These are phyloP conservation scores for Smutsia temminckii DNA, from an alignment of 2,797 vertebrate species.

Conservation along the genomic window DNA sequence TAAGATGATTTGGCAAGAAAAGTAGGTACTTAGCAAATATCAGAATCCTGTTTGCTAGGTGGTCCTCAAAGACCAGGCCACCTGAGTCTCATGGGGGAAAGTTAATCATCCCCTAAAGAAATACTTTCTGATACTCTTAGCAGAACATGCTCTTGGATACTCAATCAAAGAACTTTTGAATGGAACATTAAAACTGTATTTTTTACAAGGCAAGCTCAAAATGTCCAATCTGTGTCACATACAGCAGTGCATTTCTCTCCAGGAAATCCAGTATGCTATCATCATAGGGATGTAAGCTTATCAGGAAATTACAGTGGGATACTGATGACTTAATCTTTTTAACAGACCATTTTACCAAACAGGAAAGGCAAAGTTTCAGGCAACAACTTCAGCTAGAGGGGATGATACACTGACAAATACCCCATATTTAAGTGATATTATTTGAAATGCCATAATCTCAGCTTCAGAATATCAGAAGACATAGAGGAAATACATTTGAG, in stretches of 20 bases:
- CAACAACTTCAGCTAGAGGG: not conserved
- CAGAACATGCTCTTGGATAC: not conserved
- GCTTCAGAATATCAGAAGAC: not conserved
- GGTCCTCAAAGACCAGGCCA: not conserved
- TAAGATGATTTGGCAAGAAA: not conserved
- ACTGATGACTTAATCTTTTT: constrained; percentile 16
- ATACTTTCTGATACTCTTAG: not conserved
- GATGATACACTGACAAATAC: not conserved
- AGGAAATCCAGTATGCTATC: not conserved
- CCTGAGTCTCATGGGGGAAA: not conserved
- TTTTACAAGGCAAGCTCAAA: constrained; percentile 39
- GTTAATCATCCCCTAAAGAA: not conserved
- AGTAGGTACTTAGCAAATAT: not conserved
- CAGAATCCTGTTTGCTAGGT: not conserved
- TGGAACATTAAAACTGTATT: not conserved
- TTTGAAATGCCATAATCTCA: constrained; percentile 28
- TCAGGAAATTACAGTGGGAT: constrained; percentile 2
- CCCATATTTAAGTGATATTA: not conserved
- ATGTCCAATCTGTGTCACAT: not conserved
- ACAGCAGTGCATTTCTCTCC: not conserved
- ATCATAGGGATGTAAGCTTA: not conserved
- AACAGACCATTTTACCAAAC: not conserved
- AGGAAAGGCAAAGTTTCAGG: not conserved
- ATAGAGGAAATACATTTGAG: not conserved
- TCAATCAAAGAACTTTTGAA: constrained; percentile 31